Percentiles rank a stretch among this genome's conserved stretches.
These are phyloP conservation scores for Potorous gilbertii DNA, from an alignment of 2,797 vertebrate species.

Conservation along the genomic window DNA sequence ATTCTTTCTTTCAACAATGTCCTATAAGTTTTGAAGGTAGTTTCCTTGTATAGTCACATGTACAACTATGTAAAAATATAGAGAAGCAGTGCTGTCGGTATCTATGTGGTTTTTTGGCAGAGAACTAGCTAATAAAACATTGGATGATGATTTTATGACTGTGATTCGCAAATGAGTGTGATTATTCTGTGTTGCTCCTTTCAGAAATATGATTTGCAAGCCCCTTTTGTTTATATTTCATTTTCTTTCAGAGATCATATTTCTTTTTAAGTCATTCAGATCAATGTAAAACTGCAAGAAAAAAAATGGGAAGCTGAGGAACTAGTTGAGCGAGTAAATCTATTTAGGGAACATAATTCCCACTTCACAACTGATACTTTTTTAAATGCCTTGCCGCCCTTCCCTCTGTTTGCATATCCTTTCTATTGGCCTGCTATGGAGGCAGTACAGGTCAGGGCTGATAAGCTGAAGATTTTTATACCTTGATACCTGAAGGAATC, in stretches of 20 bases:
- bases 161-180: conserved; percentile 21
- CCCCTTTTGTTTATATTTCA: conserved; percentile 54
- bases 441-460: not conserved
- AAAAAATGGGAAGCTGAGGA: conserved; percentile 34
- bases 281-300: conserved; percentile 62
- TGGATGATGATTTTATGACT: conserved; percentile 54
- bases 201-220: conserved; percentile 51
- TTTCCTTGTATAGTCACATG: not conserved
- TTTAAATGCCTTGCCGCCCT: not conserved
- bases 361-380: not conserved
- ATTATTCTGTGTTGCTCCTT: conserved; percentile 43
- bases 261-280: not conserved
- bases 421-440: not conserved
- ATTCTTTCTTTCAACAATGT: conserved; percentile 12
- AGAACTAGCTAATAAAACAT: conserved; percentile 43
- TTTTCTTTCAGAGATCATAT: conserved; percentile 62
- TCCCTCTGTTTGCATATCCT: not conserved
- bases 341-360: conserved; percentile 11
- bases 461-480: not conserved
- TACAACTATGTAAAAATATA: conserved; percentile 16
- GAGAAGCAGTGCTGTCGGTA: conserved; percentile 25
- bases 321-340: conserved; percentile 26
- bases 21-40: conserved; percentile 55
- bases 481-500: not conserved
- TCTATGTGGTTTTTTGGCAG: conserved; percentile 41